These are phyloP conservation scores for Sycophaga agraensis DNA, from an alignment of 1,140 invertebrate species.

Conservation along the genomic window DNA sequence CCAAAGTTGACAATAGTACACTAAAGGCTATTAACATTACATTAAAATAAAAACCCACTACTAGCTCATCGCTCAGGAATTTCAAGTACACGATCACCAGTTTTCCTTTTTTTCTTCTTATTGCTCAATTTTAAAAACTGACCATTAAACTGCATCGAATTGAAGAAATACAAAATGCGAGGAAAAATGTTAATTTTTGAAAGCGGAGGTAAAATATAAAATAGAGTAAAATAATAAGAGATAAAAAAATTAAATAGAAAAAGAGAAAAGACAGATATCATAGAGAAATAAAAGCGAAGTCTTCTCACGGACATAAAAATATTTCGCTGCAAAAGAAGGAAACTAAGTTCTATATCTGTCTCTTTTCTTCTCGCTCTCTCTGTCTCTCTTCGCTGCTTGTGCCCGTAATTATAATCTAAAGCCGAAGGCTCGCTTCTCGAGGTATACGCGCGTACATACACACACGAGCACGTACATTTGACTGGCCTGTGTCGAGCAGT, in stretches of 20 bases:
- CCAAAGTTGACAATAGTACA: too few species aligned
- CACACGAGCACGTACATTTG: not conserved
- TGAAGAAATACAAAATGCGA: too few species aligned
- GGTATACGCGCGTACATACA: not conserved
- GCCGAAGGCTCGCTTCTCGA: conserved; percentile 20
- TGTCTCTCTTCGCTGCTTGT: conserved; percentile 13
- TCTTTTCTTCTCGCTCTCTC: not conserved
- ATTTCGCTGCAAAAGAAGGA: conserved; percentile 25
- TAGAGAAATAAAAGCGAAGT: conserved; percentile 11
- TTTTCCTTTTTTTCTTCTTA: not conserved
- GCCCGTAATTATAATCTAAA: conserved; percentile 40
- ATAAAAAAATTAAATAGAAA: not conserved
- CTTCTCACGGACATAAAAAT: conserved; percentile 26
- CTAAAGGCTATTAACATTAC: not conserved
- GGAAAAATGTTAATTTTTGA: not conserved
- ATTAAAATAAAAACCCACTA: not conserved
- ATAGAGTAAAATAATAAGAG: not conserved
- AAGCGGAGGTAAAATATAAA: too few species aligned
- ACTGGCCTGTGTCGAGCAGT: not conserved
- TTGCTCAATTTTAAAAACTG: conserved; percentile 10
- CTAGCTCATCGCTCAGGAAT: conserved; percentile 10
- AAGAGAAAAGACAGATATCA: conserved; percentile 3
- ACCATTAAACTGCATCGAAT: too few species aligned
- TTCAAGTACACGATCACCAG: conserved; percentile 1
- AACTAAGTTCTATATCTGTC: not conserved